Conservation (phyloP, 2,888 invertebrate genomes). For the Salpingus planirostris region DNA sequence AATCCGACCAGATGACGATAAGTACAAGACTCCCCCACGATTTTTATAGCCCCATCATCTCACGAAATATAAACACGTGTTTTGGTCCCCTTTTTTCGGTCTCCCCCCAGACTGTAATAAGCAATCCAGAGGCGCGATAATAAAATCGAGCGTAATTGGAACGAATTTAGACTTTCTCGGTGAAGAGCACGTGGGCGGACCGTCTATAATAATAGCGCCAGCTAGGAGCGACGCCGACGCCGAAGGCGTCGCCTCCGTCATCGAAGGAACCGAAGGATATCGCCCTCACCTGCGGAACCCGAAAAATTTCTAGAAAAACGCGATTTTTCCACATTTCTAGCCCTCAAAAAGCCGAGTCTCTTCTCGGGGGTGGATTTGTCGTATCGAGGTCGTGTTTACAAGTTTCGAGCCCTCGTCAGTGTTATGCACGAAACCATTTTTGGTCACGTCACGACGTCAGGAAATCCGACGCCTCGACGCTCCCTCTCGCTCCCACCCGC, state of each 20-base stretch:
- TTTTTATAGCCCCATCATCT: not conserved
- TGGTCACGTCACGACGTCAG: conserved; percentile 56
- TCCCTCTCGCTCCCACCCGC: conserved; percentile 31
- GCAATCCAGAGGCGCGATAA: conserved; percentile 1
- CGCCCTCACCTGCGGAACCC: conserved; percentile 6
- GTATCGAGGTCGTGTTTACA: conserved; percentile 27
- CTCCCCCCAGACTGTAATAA: too few species aligned
- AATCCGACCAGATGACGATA: too few species aligned
- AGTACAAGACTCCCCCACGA: too few species aligned
- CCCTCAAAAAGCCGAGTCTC: conserved; percentile 3
- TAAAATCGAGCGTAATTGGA: conserved; percentile 16
- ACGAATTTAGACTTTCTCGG: conserved; percentile 14
- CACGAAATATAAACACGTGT: not conserved
- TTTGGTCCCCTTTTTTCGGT: too few species aligned
- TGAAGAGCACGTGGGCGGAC: conserved; percentile 14
- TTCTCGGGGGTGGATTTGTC: too few species aligned
- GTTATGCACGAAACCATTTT: conserved; percentile 52
- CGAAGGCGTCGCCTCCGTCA: conserved; percentile 4
- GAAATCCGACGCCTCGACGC: conserved; percentile 45
- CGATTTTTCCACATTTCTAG: not conserved
- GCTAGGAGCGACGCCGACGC: conserved; percentile 11
- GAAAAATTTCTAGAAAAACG: too few species aligned
- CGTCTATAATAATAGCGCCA: conserved; percentile 16
- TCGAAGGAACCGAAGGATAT: conserved; percentile 1
- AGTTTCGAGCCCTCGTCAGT: conserved; percentile 14